Conservation (phyloP, 1,140 invertebrate genomes). For the Drosophila triauraria region DNA sequence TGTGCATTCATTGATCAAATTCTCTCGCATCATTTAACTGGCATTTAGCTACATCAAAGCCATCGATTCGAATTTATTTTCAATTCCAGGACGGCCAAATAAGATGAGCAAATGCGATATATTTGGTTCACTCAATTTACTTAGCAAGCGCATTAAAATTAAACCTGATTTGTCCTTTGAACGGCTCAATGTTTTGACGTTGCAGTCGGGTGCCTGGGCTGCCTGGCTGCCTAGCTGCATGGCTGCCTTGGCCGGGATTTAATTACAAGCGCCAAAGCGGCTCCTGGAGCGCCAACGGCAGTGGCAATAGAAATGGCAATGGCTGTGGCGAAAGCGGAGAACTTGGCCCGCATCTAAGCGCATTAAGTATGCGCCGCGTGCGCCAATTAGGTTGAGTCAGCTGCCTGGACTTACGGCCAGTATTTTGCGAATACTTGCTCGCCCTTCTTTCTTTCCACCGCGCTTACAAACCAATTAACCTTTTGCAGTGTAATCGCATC, state of each 20-base stretch:
- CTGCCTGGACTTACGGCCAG: slow-evolving; percentile 45
- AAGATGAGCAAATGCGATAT: slow-evolving; percentile 37
- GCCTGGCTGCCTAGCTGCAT: background rate
- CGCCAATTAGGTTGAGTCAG: slow-evolving; percentile 78
- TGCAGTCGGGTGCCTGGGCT: slow-evolving; percentile 36
- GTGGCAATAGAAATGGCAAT: slow-evolving; percentile 37
- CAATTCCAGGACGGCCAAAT: slow-evolving; percentile 10
- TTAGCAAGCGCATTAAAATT: slow-evolving; percentile 53
- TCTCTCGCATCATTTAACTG: background rate
- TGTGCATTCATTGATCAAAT: background rate
- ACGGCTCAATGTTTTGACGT: slow-evolving; percentile 31
- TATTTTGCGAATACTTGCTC: slow-evolving; percentile 33
- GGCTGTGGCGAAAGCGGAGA: slow-evolving; percentile 31
- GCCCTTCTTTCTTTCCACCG: slow-evolving; percentile 26
- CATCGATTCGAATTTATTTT: slow-evolving; percentile 21
- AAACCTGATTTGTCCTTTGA: slow-evolving; percentile 48
- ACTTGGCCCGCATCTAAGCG: slow-evolving; percentile 67
- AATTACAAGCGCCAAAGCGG: slow-evolving; percentile 67
- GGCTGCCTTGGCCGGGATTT: slow-evolving; percentile 57
- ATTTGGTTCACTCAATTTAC: slow-evolving; percentile 55
- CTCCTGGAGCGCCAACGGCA: slow-evolving; percentile 49
- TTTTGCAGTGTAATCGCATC: slow-evolving; percentile 63
- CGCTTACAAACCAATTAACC: slow-evolving; percentile 78
- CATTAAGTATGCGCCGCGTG: slow-evolving; percentile 80
- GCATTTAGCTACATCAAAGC: background rate